phyloP scores from a whole-genome alignment of 2,888 invertebrate species.

The Amiota minor region DNA sequence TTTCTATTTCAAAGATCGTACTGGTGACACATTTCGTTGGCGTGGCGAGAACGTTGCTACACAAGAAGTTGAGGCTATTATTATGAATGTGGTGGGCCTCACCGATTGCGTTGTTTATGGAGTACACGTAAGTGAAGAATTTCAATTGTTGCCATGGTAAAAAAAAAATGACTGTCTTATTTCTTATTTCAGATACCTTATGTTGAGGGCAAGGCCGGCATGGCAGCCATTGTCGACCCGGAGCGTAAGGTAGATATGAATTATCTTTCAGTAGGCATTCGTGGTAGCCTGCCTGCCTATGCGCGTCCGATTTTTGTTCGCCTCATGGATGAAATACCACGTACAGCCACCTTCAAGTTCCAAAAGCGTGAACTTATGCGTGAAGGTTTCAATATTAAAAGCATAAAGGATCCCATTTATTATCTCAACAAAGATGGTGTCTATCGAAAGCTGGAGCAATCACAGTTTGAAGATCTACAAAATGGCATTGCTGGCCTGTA shows the following conservation, averaged over 20 bases:
- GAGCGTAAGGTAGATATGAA: constrained; percentile 77
- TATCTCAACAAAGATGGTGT: constrained; percentile 77
- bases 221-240: constrained; percentile 90
- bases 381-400: constrained; percentile 86
- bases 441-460: constrained; percentile 74
- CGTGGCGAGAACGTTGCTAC: constrained; percentile 98
- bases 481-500: constrained; percentile 76
- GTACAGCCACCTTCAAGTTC: constrained; percentile 93
- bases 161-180: not conserved
- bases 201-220: constrained; percentile 91
- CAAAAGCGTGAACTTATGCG: constrained; percentile 90
- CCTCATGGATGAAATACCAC: constrained; percentile 83
- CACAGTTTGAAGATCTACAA: constrained; percentile 75
- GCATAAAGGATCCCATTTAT: constrained; percentile 83
- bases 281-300: constrained; percentile 85
- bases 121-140: constrained; percentile 81
- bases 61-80: constrained; percentile 92
- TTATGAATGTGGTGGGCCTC: constrained; percentile 84
- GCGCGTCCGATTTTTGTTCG: constrained; percentile 93
- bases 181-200: constrained; percentile 78
- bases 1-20: constrained; percentile 93
- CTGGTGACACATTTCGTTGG: constrained; percentile 90
- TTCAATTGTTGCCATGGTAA: not conserved
- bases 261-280: constrained; percentile 79
- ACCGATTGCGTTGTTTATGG: constrained; percentile 92